Evolutionary conservation across 2,113 vertebrate genomes (phyloP).

Genomic region (Chlorodrepanis virens): DNA sequence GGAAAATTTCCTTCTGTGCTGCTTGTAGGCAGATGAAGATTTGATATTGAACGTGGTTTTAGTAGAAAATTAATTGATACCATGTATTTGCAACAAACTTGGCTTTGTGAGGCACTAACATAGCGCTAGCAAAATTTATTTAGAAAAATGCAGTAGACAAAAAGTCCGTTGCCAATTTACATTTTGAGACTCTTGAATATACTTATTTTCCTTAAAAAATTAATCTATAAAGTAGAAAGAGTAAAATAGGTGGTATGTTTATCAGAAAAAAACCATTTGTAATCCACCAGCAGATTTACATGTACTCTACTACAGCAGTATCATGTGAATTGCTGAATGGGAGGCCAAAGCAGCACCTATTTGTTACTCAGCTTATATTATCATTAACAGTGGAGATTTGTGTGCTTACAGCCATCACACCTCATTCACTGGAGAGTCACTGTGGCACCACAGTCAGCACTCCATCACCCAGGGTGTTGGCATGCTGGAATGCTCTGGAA

Average conservation of each 20-base stretch:
- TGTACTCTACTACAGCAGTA: neutral
- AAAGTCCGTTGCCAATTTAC: neutral
- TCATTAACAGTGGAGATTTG: neutral
- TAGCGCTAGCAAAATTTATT: neutral
- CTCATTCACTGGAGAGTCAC: neutral
- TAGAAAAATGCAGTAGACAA: neutral
- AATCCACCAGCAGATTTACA: too few species aligned
- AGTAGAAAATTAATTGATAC: neutral
- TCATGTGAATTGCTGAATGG: neutral
- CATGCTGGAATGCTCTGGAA: rapidly evolving
- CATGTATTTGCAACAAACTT: neutral
- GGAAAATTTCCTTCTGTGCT: neutral
- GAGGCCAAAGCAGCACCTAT: neutral
- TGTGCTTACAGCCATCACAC: neutral
- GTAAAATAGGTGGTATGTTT: neutral
- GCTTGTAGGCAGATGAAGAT: neutral
- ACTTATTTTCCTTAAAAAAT: neutral
- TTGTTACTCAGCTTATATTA: neutral
- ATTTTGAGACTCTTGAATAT: neutral
- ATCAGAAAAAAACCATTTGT: too few species aligned
- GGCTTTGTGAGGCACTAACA: neutral
- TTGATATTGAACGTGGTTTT: neutral
- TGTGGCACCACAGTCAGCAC: neutral
- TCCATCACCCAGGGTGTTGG: neutral
- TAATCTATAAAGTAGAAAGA: neutral